Evolutionary conservation across 2,797 vertebrate genomes (phyloP), one percentile per base, ranked within the genome.

Genomic region (Cebuella pygmaea): DNA sequence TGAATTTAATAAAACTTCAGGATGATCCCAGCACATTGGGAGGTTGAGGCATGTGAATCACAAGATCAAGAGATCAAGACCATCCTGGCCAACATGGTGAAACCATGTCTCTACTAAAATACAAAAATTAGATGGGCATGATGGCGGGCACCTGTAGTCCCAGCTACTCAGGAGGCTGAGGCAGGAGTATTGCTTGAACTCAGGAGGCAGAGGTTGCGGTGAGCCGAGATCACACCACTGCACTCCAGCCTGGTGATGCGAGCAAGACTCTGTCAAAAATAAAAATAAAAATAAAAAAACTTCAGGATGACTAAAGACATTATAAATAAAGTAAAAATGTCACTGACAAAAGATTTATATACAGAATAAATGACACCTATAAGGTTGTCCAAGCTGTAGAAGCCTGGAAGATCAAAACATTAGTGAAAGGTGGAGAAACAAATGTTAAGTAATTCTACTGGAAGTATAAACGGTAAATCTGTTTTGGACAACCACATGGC

Each of bases 361-460:
- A 33, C 57, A 82, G 30, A 72, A 27, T 59, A 81, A 87, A n/a
- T n/a, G 50, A 74, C 0, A 7, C 3, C 9, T 7, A 44, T 48
- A 41, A 90, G 33, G 55, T 0, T 57, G 61, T 36, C 17, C 48
- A 88, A 75, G 75, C 46, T 41, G 88, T 30, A 75, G 87, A 87
- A 55, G 10, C 17, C 11, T 78, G n/a, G 26, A 17, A 39, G 44
- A 14, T 59, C 39, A 36, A 88, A 88, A 26, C 50, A 36, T 30
- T 59, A 10, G 5, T 4, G 26, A 81, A 70, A 81, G 22, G 27
- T 30, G 4, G 17, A 88, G 5, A 70, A 93, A 88, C 36, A 41
- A 33, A 76, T 67, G 89, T 84, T 48, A 90, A 86, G 27, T 26
- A 75, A 41, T 86, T 81, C 39, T 85, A 17, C 24, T 81, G n/a